Base-by-base conservation (phyloP, 1,140 invertebrate species). In the Ganaspis sp. region DNA sequence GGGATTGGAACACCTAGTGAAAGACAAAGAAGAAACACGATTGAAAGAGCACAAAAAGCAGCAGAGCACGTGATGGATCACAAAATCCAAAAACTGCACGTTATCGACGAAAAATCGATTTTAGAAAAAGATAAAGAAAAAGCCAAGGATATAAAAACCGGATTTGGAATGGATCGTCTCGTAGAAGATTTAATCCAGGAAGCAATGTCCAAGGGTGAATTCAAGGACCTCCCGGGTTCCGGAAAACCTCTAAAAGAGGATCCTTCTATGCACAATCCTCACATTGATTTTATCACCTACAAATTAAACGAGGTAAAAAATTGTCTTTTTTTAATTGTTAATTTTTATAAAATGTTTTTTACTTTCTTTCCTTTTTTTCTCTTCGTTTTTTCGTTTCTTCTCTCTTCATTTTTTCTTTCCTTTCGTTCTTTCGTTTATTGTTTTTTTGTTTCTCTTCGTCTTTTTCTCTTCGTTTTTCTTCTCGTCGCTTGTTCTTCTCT, bases 181-280 rank as follows among this genome's bases (percentile, higher is more conserved):
- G 97, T 97, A 4, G 97, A 98, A 90, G 97, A 98, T 92, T 91
- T 97, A 69, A 98, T 98, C 75, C 96, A 97, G 83, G 96, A 97
- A 85, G 95, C 96, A 1, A 98, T 98, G 94, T 95, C 94, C 8
- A 95, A 94, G 88, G 97, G 97, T 0, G 96, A 98, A 84, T 98
- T 98, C 89, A 94, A 94, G 80, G 96, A 98, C 90, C 88, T 98
- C 9, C 92, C 93, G 69, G 96, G 96, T 1, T 92, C 92, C 75
- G 97, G 97, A 38, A 97, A 98, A 88, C 97, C 97, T 0, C 89
- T 98, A 1, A 92, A 92, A 72, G 90, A 93, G 58, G 93, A 93
- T 79, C 90, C 90, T 76, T 79, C 37, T 40, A 69, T 70, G 0
- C 81, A 84, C 79, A 97, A 97, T 92, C 96, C 96, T 5, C 96